These are phyloP conservation scores for Elmis aenea DNA, from an alignment of 2,888 invertebrate genomes.

Conservation along the genomic window DNA sequence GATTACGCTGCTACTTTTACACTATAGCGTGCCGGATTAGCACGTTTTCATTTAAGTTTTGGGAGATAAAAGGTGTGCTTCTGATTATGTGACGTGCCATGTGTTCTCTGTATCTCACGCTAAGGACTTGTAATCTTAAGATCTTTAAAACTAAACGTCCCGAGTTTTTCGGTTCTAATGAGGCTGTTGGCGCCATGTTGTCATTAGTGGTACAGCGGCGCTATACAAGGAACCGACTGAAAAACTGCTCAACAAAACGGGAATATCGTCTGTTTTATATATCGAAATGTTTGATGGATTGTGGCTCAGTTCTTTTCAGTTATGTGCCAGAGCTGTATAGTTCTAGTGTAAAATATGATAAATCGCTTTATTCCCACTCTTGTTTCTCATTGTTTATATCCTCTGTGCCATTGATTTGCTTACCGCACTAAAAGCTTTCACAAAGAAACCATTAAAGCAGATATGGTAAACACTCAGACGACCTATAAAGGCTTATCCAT, in stretches of 20 bases:
- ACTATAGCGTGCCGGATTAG: too few relatives aligned
- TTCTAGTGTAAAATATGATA: constrained; percentile 27
- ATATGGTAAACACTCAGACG: too few relatives aligned
- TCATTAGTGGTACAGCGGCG: constrained; percentile 18
- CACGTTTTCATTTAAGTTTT: too few relatives aligned
- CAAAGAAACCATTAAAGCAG: neutral
- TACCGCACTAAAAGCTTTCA: constrained; percentile 3
- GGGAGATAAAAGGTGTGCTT: too few relatives aligned
- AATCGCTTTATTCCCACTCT: constrained; percentile 24
- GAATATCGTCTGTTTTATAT: constrained; percentile 25
- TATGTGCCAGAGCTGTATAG: constrained; percentile 24
- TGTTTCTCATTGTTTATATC: constrained; percentile 26
- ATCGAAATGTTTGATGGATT: constrained; percentile 29
- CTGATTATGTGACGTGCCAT: too few relatives aligned
- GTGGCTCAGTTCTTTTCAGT: constrained; percentile 23
- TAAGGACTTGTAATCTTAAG: constrained; percentile 1
- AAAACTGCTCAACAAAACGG: constrained; percentile 17
- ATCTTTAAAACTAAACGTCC: constrained; percentile 16
- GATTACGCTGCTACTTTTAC: too few relatives aligned
- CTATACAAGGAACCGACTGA: constrained; percentile 18
- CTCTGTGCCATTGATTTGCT: constrained; percentile 12
- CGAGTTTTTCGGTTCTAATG: constrained; percentile 15
- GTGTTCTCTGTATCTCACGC: too few relatives aligned
- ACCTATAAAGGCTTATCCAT: too few relatives aligned
- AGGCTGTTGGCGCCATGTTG: constrained; percentile 16